A percentile compares a stretch with the other conserved stretches of the same genome.
These are phyloP conservation scores for Dasypolia templi DNA, from an alignment of 2,888 invertebrate genomes.

Conservation along the genomic window DNA sequence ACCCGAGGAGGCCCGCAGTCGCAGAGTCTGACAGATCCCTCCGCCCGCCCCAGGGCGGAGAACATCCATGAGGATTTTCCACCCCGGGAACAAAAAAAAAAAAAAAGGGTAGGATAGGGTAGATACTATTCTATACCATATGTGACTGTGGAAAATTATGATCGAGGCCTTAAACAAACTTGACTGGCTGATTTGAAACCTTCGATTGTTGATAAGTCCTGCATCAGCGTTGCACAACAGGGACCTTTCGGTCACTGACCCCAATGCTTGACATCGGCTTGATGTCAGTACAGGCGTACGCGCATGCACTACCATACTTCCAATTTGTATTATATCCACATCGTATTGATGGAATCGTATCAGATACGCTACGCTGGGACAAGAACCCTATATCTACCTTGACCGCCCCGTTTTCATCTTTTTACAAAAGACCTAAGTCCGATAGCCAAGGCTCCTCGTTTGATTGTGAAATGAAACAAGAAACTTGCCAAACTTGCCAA, in stretches of 20 bases:
- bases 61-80: too few species aligned
- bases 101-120: too few species aligned
- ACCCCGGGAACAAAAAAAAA: too few species aligned
- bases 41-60: too few species aligned
- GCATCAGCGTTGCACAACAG: neutral
- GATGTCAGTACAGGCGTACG: neutral
- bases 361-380: neutral
- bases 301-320: neutral
- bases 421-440: neutral
- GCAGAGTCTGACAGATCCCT: too few species aligned
- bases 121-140: too few species aligned
- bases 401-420: neutral
- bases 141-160: neutral
- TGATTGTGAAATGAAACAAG: neutral
- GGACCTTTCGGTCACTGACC: constrained; percentile 20
- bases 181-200: neutral
- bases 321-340: constrained; percentile 1
- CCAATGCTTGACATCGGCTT: neutral
- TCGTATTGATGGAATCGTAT: neutral
- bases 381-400: neutral
- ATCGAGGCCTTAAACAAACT: neutral
- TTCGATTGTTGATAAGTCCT: neutral
- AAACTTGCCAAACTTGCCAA: neutral
- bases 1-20: too few species aligned
- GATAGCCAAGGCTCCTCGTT: neutral